phyloP scores from a whole-genome alignment of 1,140 invertebrate genomes.

The Ooceraea biroi region DNA sequence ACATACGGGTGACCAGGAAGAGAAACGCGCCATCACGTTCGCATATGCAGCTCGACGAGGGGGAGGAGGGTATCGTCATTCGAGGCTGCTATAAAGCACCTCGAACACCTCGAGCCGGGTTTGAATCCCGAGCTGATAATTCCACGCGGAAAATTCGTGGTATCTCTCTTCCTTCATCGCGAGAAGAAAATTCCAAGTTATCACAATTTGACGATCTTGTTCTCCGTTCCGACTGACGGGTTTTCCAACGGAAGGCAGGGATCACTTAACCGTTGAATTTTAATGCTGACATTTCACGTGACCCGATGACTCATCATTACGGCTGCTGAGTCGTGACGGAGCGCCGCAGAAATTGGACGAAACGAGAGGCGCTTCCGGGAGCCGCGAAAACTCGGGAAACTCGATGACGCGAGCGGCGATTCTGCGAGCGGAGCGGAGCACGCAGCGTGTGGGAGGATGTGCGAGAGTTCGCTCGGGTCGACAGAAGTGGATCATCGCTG shows the following conservation, averaged over 20 bases:
- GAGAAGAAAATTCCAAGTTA: background rate
- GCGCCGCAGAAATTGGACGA: background rate
- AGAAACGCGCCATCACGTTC: constrained; percentile 73
- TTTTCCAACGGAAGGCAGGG: too few species aligned
- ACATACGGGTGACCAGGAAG: constrained; percentile 71
- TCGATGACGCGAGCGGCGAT: background rate
- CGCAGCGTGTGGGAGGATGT: too few species aligned
- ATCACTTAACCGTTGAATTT: background rate
- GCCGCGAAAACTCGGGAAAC: background rate
- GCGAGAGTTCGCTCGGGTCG: constrained; percentile 8
- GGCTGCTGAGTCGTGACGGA: background rate
- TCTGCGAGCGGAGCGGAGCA: background rate
- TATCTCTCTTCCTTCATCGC: background rate
- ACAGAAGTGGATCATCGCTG: constrained; percentile 19
- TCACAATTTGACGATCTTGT: background rate
- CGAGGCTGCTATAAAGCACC: constrained; percentile 37
- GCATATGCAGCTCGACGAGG: constrained; percentile 52
- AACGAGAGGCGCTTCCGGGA: background rate
- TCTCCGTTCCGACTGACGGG: too few species aligned
- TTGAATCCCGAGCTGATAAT: constrained; percentile 34
- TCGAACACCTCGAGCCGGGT: background rate
- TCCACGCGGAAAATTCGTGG: constrained; percentile 8
- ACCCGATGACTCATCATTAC: background rate
- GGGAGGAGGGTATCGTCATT: constrained; percentile 69
- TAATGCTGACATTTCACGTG: background rate